Base-by-base conservation (phyloP, 2,888 invertebrate genomes). In the Ceramica pisi region DNA sequence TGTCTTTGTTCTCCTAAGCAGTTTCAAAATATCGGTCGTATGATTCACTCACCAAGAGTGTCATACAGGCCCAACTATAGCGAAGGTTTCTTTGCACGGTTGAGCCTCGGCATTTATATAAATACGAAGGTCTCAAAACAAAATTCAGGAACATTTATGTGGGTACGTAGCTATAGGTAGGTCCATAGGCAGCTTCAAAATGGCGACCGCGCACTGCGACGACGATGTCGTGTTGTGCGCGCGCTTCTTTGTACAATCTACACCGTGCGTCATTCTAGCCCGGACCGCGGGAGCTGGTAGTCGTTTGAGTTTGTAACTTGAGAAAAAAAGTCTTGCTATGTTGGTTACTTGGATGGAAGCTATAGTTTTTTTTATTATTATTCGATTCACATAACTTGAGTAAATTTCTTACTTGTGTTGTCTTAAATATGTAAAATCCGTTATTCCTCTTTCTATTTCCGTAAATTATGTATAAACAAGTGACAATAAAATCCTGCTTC, bases 171-270 rank as follows among this genome's bases (percentile, higher is more conserved):
- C 19, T n/a, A 5, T 31, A 31, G 6, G 5, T 31, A 26, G 16
- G 23, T 46, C 2, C 19, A 23, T 12, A 6, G 12, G 16, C 14
- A 21, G 8, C 9, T 73, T 53, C 23, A 73, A 75, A 63, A 73
- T 73, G 62, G 62, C 80, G 62, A 31, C 51, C 46, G 4, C 7
- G 35, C n/a, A 12, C n/a, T 53, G 21, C 31, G 14, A 21, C 38
- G 38, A 41, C 14, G 41, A 57, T 68, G 59, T 44, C 23, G n/a
- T 1, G 23, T 2, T 14, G 21, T 67, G 76, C 55, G 76, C 62
- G 48, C 76, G 53, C 80, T 23, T 53, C 73, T 64, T 60, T 46
- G 23, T 74, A 74, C 14, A 1, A 4, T 26, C 4, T 16, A 5
- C 16, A 38, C 19, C 14, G 19, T 21, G 21, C 35, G 26, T 21